Percentiles rank a stretch among this genome's conserved stretches.
Evolutionary conservation across 2,888 invertebrate species (phyloP).

Genomic region (Eugnorisma glareosa): DNA sequence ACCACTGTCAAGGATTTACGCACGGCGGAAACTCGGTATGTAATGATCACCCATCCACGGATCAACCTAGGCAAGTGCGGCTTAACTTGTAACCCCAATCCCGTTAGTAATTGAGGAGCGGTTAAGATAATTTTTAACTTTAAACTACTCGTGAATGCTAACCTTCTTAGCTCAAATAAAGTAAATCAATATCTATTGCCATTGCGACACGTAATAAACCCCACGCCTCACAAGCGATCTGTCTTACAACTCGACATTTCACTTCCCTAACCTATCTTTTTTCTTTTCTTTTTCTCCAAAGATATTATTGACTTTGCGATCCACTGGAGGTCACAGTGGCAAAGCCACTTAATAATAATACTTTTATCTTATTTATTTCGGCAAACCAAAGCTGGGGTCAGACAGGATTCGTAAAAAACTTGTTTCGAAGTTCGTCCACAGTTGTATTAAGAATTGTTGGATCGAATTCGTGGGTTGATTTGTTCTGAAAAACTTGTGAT

Average conservation of each 20-base stretch:
- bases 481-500: conserved; percentile 27
- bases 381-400: conserved; percentile 28
- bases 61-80: no score
- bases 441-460: conserved; percentile 44
- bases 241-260: conserved; percentile 65
- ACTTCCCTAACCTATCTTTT: conserved; percentile 69
- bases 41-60: no score
- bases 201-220: conserved; percentile 36
- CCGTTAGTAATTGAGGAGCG: no score
- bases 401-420: conserved; percentile 41
- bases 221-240: conserved; percentile 36
- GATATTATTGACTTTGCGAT: conserved; percentile 66
- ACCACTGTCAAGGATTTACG: no score
- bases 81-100: no score
- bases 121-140: background rate
- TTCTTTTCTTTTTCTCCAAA: conserved; percentile 55
- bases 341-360: conserved; percentile 61
- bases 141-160: background rate
- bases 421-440: conserved; percentile 13
- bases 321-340: conserved; percentile 44
- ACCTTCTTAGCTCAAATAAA: conserved; percentile 5
- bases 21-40: no score
- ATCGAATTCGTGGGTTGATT: conserved; percentile 46
- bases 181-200: conserved; percentile 3
- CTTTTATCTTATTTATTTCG: conserved; percentile 65